Percentiles rank a stretch among this genome's conserved stretches.
These are phyloP conservation scores for Lycorma delicatula DNA, from an alignment of 1,140 invertebrate species.

Conservation along the genomic window DNA sequence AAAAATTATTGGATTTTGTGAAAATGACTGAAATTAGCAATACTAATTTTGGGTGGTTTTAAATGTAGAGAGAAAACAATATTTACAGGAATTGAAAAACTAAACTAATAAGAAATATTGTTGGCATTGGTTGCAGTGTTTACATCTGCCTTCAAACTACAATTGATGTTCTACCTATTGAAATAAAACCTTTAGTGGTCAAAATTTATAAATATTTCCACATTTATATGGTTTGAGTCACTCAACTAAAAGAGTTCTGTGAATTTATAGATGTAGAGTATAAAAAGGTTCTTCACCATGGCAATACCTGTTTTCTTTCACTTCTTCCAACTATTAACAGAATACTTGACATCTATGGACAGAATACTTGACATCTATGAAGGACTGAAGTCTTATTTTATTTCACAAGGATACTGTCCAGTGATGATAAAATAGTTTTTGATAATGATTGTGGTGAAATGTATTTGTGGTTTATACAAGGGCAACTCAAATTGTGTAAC, in stretches of 20 bases:
- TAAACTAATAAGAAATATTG: slow-evolving; percentile 17
- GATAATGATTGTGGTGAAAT: slow-evolving; percentile 12
- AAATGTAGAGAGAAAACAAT: slow-evolving; percentile 27
- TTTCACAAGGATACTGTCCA: slow-evolving; percentile 13
- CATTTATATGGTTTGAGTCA: slow-evolving; percentile 29
- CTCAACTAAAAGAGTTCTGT: slow-evolving; percentile 28
- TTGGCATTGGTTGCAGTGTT: slow-evolving; percentile 28
- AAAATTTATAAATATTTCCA: slow-evolving; percentile 33
- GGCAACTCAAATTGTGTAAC: not conserved
- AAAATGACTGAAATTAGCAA: slow-evolving; percentile 32
- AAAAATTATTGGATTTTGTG: slow-evolving; percentile 31
- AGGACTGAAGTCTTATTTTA: slow-evolving; percentile 22
- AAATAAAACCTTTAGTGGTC: slow-evolving; percentile 29
- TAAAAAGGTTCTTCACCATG: slow-evolving; percentile 25
- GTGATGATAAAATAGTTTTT: slow-evolving; percentile 20
- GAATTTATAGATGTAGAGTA: slow-evolving; percentile 26
- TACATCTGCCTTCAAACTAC: slow-evolving; percentile 26
- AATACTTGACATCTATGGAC: slow-evolving; percentile 22
- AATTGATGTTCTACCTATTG: slow-evolving; percentile 26
- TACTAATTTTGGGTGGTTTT: slow-evolving; percentile 20
- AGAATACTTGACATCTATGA: slow-evolving; percentile 18
- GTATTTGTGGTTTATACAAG: slow-evolving; percentile 17
- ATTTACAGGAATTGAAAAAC: slow-evolving; percentile 26
- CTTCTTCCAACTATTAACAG: no score
- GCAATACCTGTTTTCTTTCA: slow-evolving; percentile 27